Conservation (phyloP, 2,797 vertebrate genomes). For the Rhincodon typus region DNA sequence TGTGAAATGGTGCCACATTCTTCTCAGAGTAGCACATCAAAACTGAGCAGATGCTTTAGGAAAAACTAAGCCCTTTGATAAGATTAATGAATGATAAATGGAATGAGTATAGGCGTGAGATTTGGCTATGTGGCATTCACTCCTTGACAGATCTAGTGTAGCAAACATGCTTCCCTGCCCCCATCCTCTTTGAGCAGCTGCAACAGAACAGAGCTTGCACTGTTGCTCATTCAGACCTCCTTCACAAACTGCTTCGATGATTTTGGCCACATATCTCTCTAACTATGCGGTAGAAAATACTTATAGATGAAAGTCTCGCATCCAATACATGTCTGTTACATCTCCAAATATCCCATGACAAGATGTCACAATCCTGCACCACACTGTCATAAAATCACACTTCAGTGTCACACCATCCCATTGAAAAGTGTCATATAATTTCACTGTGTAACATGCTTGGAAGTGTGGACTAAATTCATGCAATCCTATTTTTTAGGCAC, state of each 20-base stretch:
- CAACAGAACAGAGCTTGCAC: not conserved
- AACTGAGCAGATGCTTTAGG: not conserved
- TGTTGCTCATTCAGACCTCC: not conserved
- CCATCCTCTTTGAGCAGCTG: not conserved
- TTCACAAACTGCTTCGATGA: not conserved
- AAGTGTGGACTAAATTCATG: not conserved
- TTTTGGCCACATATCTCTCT: not conserved
- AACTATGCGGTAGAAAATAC: not conserved
- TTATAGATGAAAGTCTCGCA: not conserved
- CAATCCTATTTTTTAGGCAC: not conserved
- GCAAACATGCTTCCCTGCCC: not conserved
- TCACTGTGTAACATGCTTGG: not conserved
- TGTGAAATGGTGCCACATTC: not conserved
- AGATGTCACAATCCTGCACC: not conserved
- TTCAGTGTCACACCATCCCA: not conserved
- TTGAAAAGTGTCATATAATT: not conserved
- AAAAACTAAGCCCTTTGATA: constrained; percentile 2
- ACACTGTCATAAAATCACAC: not conserved
- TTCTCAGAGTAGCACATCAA: not conserved
- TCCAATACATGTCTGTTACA: not conserved
- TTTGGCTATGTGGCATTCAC: not conserved
- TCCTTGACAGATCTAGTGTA: not conserved
- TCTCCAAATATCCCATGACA: not conserved
- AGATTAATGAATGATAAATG: constrained; percentile 19
- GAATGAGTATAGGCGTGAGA: not conserved